Evolutionary conservation across 2,797 vertebrate genomes (phyloP).

Genomic region (Gallinago stenura): DNA sequence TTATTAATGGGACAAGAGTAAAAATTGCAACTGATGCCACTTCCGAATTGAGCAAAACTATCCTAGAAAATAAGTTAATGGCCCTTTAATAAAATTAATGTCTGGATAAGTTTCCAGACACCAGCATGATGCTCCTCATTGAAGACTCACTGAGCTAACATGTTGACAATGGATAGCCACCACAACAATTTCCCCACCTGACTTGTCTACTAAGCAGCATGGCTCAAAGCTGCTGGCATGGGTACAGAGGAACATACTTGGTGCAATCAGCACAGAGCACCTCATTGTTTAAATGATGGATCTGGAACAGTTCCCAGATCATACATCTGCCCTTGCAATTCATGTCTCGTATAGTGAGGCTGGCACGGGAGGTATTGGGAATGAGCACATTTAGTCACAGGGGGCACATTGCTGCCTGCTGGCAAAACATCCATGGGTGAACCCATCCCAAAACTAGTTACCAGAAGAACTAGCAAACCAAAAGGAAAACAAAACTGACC

Average conservation of each 20-base stretch:
- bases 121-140: background rate
- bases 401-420: background rate
- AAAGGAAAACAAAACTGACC: background rate
- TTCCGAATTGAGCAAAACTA: background rate
- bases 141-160: background rate
- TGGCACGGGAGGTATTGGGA: background rate
- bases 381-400: background rate
- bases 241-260: background rate
- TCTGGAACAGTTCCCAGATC: background rate
- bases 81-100: background rate
- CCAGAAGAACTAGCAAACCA: background rate
- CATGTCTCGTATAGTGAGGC: background rate
- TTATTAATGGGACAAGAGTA: background rate
- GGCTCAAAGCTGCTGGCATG: background rate
- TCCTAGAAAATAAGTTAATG: background rate
- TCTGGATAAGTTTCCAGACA: background rate
- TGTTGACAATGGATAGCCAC: fast-evolving
- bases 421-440: background rate
- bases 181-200: background rate
- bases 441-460: background rate
- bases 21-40: background rate
- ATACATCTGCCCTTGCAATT: background rate
- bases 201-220: background rate
- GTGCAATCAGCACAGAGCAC: background rate
- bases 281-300: background rate